Evolutionary conservation across 2,888 invertebrate species (phyloP).

Genomic region (Cristatella mucedo): DNA sequence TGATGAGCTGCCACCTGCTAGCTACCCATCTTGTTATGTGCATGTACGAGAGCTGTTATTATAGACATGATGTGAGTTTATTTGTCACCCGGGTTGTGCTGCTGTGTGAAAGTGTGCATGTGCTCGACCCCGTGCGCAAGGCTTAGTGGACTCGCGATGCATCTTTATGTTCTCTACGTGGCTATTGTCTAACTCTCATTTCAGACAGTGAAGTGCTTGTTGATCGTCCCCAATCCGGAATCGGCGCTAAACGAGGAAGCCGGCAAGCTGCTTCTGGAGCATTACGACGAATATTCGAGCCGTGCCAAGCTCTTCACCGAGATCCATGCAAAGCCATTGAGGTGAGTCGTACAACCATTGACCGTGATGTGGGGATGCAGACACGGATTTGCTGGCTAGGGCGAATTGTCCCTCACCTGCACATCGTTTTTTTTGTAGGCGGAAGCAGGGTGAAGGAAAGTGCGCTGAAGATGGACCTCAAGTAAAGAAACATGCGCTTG

Average conservation of each 20-base stretch:
- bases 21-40: not conserved
- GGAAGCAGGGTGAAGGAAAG: conserved; percentile 26
- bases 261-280: conserved; percentile 74
- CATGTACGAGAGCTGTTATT: not conserved
- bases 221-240: conserved; percentile 91
- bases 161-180: not conserved
- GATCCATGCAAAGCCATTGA: conserved; percentile 53
- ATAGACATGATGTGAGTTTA: too few relatives aligned
- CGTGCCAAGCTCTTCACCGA: conserved; percentile 78
- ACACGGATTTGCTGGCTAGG: too few relatives aligned
- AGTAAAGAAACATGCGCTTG: conserved; percentile 70
- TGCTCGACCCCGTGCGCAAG: too few relatives aligned
- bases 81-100: too few relatives aligned
- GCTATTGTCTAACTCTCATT: conserved; percentile 17
- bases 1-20: too few relatives aligned
- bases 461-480: conserved; percentile 48
- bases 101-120: too few relatives aligned
- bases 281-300: conserved; percentile 77
- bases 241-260: conserved; percentile 93
- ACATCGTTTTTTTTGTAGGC: conserved; percentile 1
- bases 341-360: conserved; percentile 15
- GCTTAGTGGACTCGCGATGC: too few relatives aligned
- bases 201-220: conserved; percentile 76
- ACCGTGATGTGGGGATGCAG: too few relatives aligned
- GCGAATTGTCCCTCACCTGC: too few relatives aligned